Base-by-base conservation (phyloP, 2,797 vertebrate species). In the Sphenopsis melanotis region DNA sequence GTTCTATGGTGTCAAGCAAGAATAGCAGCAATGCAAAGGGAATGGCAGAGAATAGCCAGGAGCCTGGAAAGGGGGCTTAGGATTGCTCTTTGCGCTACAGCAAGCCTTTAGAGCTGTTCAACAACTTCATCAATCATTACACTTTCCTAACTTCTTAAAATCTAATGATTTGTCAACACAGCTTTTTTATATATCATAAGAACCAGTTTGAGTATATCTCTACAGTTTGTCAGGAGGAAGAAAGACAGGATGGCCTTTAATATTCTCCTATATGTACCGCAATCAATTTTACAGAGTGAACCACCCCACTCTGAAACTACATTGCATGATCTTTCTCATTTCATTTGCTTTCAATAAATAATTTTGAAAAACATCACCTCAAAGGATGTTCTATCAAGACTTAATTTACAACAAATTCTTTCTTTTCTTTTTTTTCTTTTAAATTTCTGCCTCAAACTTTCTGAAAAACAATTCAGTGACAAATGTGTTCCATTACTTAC, bases 401-500 rank as follows among this genome's bases (percentile, higher is more conserved):
- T 39, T 76, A 68, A 86, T 88, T 94, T 90, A 70, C 24, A 90
- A 82, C 53, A 5, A 39, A n/a, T 46, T 59, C 2, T 41, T 78
- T 57, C 3, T 55, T 56, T 47, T n/a, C 3, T 36, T 37, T 55
- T 46, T 50, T 49, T 83, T 56, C 78, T 77, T 26, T 16, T 9
- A 17, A 42, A 64, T 85, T 90, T 91, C 37, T 79, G 22, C 44
- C 44, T 88, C 3, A 1, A 95, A 93, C 59, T 93, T 94, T 82
- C 56, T 79, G 63, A 79, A 87, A 82, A 37, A 68, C 59, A 94
- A 89, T 80, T 93, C 64, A 77, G 52, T 80, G 83, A 41, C 30
- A 88, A 87, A 94, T 91, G 37, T 84, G 59, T 87, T 96, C 84
- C 55, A 86, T 72, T 94, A 86, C 65, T 93, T 93, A 49, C 6